Base-by-base conservation (phyloP, 1,140 invertebrate genomes). In the Ceratitis capitata region DNA sequence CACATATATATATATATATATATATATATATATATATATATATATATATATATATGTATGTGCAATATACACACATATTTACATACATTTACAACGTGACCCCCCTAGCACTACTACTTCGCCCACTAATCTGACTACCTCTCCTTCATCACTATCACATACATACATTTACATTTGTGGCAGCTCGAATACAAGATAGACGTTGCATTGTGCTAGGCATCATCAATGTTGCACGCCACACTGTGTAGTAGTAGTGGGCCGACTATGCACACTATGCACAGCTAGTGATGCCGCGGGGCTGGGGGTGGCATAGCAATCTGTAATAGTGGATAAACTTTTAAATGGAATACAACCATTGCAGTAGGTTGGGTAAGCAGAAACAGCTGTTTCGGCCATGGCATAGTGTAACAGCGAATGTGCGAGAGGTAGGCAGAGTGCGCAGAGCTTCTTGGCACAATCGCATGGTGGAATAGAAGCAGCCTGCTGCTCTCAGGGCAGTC, bases 141-240 rank as follows among this genome's bases (percentile, higher is more conserved):
- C 39, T 42, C 64, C 5, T 6, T 14, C 61, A 69, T 19, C 19
- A 32, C 61, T 5, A 42, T 35, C 5, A 42, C 23, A 69, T 69
- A 74, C 16, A 35, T 64, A 64, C n/a, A 56, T 56, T 3, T 56
- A 19, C 69, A 74, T 45, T 74, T 74, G 69, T 42, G n/a, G 42
- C 69, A 78, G 39, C 42, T 39, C 61, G n/a, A 69, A 39, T 12
- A n/a, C n/a, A 61, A 78, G n/a, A 26, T n/a, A 78, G n/a, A 39
- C 69, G 56, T 26, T 26, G 32, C 10, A 26, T 42, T 1, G 35
- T 78, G 69, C 69, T 6, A 23, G n/a, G n/a, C 61, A 78, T 23
- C n/a, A 78, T 78, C 1, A 78, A 78, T 78, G 69, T 78, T 78
- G 69, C 69, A 78, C 10, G 69, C 19, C 42, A 78, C 42, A 78